These are phyloP conservation scores for Choristoneura fumiferana DNA, from an alignment of 1,140 invertebrate species.

Conservation along the genomic window DNA sequence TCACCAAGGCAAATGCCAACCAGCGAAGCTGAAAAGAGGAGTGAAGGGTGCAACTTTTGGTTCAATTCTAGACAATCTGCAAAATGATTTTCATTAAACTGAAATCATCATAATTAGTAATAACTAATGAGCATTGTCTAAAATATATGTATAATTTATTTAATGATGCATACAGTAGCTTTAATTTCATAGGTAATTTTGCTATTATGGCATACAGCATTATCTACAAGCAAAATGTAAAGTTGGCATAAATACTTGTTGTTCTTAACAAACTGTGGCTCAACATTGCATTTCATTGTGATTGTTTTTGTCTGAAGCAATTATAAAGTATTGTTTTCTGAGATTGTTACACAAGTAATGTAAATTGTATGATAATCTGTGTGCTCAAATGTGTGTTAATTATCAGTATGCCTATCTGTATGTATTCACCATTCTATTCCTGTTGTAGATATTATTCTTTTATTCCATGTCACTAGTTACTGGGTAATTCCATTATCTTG, in stretches of 20 bases:
- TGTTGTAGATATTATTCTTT: constrained; percentile 15
- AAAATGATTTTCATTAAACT: constrained; percentile 5
- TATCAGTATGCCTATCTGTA: neutral
- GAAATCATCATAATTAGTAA: constrained; percentile 24
- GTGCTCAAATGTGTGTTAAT: constrained; percentile 7
- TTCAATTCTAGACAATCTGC: constrained; percentile 6
- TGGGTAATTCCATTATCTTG: constrained; percentile 12
- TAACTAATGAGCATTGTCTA: no score
- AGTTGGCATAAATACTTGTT: constrained; percentile 2
- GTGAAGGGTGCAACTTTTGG: constrained; percentile 34
- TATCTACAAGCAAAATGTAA: neutral
- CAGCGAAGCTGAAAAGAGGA: constrained; percentile 77
- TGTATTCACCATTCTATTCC: constrained; percentile 9
- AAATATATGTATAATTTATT: constrained; percentile 15
- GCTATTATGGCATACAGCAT: neutral
- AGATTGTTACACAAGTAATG: constrained; percentile 3
- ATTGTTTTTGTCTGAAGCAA: neutral
- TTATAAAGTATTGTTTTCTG: neutral
- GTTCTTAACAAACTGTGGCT: neutral
- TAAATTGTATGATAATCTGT: constrained; percentile 17
- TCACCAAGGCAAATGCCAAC: constrained; percentile 72
- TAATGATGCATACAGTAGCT: neutral
- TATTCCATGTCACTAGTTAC: constrained; percentile 17
- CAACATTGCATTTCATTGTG: neutral
- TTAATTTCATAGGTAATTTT: neutral